Evolutionary conservation across 92 coral and sea anemone genomes (phyloP).

Genomic region (Paramuricea clavata): DNA sequence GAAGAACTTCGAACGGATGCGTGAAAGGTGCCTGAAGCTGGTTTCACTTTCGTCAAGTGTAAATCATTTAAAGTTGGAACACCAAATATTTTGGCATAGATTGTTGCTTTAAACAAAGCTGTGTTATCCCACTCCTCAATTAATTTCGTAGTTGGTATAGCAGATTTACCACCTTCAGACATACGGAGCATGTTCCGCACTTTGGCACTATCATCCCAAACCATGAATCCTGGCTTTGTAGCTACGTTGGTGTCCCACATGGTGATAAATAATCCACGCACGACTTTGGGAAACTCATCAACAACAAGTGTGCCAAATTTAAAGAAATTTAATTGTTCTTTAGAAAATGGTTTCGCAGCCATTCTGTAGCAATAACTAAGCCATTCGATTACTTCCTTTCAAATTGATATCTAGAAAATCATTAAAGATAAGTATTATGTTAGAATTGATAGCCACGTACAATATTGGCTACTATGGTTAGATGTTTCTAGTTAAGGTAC

Average conservation of each 20-base stretch:
- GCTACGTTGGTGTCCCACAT: slow-evolving; percentile 37
- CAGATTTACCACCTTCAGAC: slow-evolving; percentile 44
- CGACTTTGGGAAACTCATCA: slow-evolving; percentile 43
- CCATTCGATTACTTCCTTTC: neutral
- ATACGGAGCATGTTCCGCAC: slow-evolving; percentile 14
- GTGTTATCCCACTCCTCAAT: slow-evolving; percentile 29
- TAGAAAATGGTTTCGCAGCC: slow-evolving; percentile 27
- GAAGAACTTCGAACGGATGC: slow-evolving; percentile 32
- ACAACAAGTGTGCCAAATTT: slow-evolving; percentile 28
- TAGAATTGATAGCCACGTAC: too few species aligned
- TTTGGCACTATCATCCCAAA: slow-evolving; percentile 21
- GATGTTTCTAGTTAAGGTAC: too few species aligned
- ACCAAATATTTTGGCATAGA: slow-evolving; percentile 15
- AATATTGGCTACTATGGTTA: too few species aligned
- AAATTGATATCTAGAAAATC: too few species aligned
- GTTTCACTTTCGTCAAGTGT: slow-evolving; percentile 36
- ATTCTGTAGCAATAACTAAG: neutral
- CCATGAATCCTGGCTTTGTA: neutral
- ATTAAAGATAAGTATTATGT: too few species aligned
- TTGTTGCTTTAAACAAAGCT: slow-evolving; percentile 34
- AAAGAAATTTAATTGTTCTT: slow-evolving; percentile 44
- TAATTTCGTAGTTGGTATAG: slow-evolving; percentile 19
- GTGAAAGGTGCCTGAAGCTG: slow-evolving; percentile 44
- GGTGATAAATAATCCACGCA: slow-evolving; percentile 35
- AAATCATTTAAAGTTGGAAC: slow-evolving; percentile 5